Evolutionary conservation across 35 echinoderm and acorn worm genomes (phyloP), one percentile per base, ranked within the genome.

Genomic region (Lytechinus variegatus): DNA sequence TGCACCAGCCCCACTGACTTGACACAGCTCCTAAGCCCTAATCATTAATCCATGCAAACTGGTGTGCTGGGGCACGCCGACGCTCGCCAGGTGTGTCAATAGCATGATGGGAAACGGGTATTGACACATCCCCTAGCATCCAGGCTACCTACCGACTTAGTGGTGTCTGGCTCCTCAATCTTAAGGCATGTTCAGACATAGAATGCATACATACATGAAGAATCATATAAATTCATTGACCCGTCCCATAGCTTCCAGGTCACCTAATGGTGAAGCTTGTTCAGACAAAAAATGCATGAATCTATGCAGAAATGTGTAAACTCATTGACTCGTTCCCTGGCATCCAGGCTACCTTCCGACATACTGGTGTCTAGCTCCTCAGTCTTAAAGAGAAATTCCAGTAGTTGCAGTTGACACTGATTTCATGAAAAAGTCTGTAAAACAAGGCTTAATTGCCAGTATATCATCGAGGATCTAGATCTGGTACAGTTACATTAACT

Each of bases 11-110:
- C 19, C 1, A 24, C 4, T 79, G 66, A 79, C 66, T 79, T 79
- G 66, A 79, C 66, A 79, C 21, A 79, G 66, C 66, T 79, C 19
- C 66, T 24, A 79, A 79, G 21, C 66, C 21, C 88, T 33, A 90
- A 54, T 90, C 88, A 33, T 54, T 90, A 90, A 90, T 90, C 88
- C 88, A 90, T 90, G 28, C 88, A 8, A 54, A 90, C 88, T 54
- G 52, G 52, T 54, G 88, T 90, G 88, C 88, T 11, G 66, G n/a
- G 13, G 52, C 88, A 90, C 88, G 52, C 28, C 88, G 88, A 1
- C 5, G 19, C 66, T 79, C 52, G 16, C 88, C 88, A 90, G 88
- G 88, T 90, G 88, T 90, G 88, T 90, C 28, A 90, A 90, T 90
- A 90, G 10, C 88, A 90, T 14, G 88, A 54, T 90, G 88, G 28